Conservation (phyloP, 1,140 invertebrate genomes). For the Stegodyphus dumicola region DNA sequence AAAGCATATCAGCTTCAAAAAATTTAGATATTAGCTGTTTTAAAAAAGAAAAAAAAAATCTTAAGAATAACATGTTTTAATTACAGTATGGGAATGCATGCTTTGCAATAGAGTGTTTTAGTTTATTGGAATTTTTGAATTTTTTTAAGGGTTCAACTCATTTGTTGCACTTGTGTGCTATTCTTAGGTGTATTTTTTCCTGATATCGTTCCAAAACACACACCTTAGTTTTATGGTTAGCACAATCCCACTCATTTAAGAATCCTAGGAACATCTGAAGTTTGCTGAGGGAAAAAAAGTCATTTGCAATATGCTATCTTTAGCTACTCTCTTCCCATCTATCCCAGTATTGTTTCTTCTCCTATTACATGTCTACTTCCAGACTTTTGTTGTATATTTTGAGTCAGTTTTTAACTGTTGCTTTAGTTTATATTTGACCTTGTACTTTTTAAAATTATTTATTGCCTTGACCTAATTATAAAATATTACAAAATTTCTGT, state of each 20-base stretch:
- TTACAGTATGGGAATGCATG: too few species aligned
- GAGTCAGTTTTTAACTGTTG: background rate
- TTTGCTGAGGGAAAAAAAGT: background rate
- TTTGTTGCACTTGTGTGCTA: background rate
- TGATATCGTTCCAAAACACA: conserved; percentile 55
- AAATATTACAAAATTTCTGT: too few species aligned
- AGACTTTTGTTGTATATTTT: conserved; percentile 22
- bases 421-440: too few species aligned
- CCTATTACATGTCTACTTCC: conserved; percentile 24
- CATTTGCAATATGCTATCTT: conserved; percentile 37
- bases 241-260: conserved; percentile 50
- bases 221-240: conserved; percentile 38
- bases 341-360: conserved; percentile 40
- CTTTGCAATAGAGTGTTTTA: too few species aligned
- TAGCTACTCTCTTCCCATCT: conserved; percentile 18
- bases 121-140: too few species aligned
- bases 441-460: too few species aligned
- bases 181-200: conserved; percentile 34
- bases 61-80: too few species aligned
- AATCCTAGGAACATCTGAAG: background rate
- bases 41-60: too few species aligned
- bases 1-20: too few species aligned
- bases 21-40: too few species aligned
- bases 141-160: too few species aligned
- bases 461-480: too few species aligned